Conservation (phyloP, 2,113 vertebrate species). For the Melozone crissalis region DNA sequence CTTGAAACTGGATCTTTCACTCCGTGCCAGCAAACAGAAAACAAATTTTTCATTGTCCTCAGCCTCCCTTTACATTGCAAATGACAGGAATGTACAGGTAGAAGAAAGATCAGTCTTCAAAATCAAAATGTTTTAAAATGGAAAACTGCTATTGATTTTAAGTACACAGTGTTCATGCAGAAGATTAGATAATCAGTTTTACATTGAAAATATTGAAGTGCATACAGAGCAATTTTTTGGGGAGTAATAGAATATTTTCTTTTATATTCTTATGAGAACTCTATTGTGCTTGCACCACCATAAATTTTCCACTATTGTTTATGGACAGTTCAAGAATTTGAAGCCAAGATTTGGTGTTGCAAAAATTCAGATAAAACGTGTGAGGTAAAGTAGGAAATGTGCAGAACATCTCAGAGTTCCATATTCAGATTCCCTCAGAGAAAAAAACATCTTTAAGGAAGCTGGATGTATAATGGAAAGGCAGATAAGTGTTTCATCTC, state of each 20-base stretch:
- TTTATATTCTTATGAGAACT: not conserved
- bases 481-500: not conserved
- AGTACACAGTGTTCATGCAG: fast-evolving
- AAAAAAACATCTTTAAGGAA: not conserved
- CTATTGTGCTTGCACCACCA: not conserved
- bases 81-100: not conserved
- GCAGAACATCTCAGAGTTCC: not conserved
- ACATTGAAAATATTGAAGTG: not conserved
- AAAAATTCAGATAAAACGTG: not conserved
- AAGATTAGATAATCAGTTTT: not conserved
- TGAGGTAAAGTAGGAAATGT: not conserved
- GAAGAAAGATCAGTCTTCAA: not conserved
- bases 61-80: not conserved
- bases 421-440: not conserved
- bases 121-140: not conserved
- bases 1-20: not conserved
- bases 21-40: not conserved
- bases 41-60: not conserved
- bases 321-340: not conserved
- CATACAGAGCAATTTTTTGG: not conserved
- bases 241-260: not conserved
- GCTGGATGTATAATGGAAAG: not conserved
- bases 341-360: not conserved
- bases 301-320: not conserved
- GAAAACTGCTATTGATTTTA: not conserved